Conservation (phyloP, 2,113 vertebrate species). For the Sterna hirundo region DNA sequence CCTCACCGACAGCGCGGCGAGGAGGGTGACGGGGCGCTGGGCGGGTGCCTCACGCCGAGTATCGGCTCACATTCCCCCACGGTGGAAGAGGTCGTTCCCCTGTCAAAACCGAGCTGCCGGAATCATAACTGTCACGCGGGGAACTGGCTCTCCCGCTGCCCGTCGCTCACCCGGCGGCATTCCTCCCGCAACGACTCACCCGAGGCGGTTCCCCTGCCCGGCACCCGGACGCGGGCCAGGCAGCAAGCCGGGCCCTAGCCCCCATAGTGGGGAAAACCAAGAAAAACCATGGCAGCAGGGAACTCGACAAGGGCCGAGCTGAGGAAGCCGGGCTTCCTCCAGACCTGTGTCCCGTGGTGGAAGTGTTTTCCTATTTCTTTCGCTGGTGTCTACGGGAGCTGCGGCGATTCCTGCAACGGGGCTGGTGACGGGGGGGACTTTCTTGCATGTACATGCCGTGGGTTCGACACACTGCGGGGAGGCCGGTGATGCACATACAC, state of each 20-base stretch:
- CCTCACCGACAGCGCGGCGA: rapidly evolving
- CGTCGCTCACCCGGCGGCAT: not conserved
- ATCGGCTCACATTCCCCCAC: rapidly evolving
- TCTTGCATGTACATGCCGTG: not conserved
- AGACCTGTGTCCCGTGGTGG: rapidly evolving
- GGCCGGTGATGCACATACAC: rapidly evolving
- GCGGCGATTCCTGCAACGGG: not conserved
- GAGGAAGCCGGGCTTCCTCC: not conserved
- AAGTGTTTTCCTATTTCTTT: not conserved
- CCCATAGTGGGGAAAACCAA: not conserved
- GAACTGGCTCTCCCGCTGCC: not conserved
- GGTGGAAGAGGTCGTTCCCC: not conserved
- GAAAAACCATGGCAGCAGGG: not conserved
- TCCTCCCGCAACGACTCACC: not conserved
- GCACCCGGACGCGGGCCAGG: not conserved
- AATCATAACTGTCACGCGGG: rapidly evolving
- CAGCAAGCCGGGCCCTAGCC: not conserved
- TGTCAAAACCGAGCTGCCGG: not conserved
- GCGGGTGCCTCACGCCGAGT: not conserved
- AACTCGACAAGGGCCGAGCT: rapidly evolving
- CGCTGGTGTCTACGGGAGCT: not conserved
- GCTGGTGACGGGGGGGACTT: not conserved
- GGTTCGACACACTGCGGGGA: not conserved
- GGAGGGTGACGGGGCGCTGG: not conserved
- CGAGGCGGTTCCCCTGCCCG: not conserved